phyloP scores from a whole-genome alignment of 2,888 invertebrate species.

The Caradrina kadenii region DNA sequence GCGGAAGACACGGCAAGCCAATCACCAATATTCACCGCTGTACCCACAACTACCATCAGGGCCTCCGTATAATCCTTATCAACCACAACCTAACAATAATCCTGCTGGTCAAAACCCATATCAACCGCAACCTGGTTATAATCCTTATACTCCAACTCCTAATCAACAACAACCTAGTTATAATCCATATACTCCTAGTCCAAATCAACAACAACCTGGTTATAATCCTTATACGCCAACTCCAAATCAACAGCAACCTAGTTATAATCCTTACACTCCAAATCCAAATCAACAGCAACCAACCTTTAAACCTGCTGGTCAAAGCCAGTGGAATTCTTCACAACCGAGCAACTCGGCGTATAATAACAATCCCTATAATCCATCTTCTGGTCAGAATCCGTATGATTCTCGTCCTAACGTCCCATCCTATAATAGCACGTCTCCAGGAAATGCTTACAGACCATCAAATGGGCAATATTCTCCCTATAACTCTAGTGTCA shows the following conservation, averaged over 20 bases:
- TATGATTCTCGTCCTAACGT: slow-evolving; percentile 21
- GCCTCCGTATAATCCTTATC: slow-evolving; percentile 63
- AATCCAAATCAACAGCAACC: slow-evolving; percentile 29
- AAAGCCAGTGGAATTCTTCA: slow-evolving; percentile 27
- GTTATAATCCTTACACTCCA: no score
- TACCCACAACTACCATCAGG: slow-evolving; percentile 71
- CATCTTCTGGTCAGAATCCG: slow-evolving; percentile 37
- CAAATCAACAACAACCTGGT: slow-evolving; percentile 45
- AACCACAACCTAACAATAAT: slow-evolving; percentile 51
- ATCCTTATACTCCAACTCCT: slow-evolving; percentile 21
- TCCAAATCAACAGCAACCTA: no score
- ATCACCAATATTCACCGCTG: slow-evolving; percentile 63
- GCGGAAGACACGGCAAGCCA: slow-evolving; percentile 68
- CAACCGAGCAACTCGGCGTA: slow-evolving; percentile 25
- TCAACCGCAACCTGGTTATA: slow-evolving; percentile 22
- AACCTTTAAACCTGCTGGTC: slow-evolving; percentile 12
- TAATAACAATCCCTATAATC: slow-evolving; percentile 38
- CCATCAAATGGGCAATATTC: slow-evolving; percentile 7
- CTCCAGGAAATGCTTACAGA: slow-evolving; percentile 27
- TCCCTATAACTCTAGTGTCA: slow-evolving; percentile 25
- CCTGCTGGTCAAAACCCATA: slow-evolving; percentile 39
- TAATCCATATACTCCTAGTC: slow-evolving; percentile 30
- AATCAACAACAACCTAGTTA: slow-evolving; percentile 25
- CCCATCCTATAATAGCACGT: slow-evolving; percentile 21
- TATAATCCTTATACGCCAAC: slow-evolving; percentile 10